Evolutionary conservation across 2,113 vertebrate species (phyloP).

Genomic region (Ciconia boyciana): DNA sequence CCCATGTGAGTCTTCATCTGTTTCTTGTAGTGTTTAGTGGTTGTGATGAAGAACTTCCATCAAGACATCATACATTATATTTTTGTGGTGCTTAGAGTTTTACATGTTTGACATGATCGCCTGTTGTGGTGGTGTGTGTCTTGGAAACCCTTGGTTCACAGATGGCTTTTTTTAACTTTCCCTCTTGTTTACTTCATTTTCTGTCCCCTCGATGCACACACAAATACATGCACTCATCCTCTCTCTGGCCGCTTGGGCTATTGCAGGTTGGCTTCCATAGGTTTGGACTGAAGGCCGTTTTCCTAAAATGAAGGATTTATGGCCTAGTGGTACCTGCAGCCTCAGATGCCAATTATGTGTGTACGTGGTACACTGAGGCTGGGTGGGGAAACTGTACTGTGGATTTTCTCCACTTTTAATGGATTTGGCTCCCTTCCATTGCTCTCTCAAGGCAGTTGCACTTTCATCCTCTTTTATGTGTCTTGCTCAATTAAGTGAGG

Average conservation of each 20-base stretch:
- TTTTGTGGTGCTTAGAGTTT: background rate
- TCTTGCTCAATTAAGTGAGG: background rate
- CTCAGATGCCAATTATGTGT: background rate
- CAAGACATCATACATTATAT: too few relatives aligned
- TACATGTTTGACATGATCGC: fast-evolving
- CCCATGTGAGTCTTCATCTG: background rate
- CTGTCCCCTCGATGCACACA: background rate
- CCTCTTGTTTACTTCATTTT: background rate
- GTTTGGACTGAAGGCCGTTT: background rate
- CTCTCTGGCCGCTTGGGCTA: background rate
- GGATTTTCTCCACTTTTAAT: background rate
- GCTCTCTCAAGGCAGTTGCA: background rate
- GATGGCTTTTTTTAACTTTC: background rate
- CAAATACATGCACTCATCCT: background rate
- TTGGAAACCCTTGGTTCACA: background rate
- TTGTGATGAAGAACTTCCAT: background rate
- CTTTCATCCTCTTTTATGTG: background rate
- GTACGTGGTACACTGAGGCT: background rate
- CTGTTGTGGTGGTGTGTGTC: background rate
- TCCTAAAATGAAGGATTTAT: background rate
- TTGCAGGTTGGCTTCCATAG: background rate
- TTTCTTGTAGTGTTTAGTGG: background rate
- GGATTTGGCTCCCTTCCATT: background rate
- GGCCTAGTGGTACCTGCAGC: background rate
- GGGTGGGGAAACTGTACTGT: background rate